Conservation (phyloP, 2,797 vertebrate genomes). For the Cryptoblepharus egeriae region DNA sequence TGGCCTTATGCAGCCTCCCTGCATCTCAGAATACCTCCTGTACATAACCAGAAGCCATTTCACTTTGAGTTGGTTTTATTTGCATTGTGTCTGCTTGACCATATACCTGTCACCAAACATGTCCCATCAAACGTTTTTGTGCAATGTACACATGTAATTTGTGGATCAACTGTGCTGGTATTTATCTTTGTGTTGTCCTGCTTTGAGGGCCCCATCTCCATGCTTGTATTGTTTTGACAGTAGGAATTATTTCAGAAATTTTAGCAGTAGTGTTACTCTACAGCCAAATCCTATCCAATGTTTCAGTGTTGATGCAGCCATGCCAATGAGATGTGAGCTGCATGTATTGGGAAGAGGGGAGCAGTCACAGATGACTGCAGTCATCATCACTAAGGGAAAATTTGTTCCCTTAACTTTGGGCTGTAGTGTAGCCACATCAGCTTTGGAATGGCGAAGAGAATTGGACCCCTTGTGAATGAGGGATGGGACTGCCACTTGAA, state of each 20-base stretch:
- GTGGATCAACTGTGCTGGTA: background rate
- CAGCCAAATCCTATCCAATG: no score
- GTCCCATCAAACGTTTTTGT: background rate
- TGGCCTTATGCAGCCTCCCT: no score
- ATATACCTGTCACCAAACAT: background rate
- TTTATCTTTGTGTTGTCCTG: background rate
- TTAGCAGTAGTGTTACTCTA: background rate
- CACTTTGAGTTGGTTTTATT: background rate
- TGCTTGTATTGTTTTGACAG: background rate
- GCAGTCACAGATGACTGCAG: no score
- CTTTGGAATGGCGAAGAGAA: no score
- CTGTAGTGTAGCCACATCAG: no score
- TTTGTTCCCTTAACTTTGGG: no score
- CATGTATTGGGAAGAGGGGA: no score
- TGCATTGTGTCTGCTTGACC: background rate
- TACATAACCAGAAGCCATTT: background rate
- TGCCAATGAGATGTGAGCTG: no score
- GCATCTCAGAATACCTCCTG: no score
- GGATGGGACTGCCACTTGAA: slow-evolving; percentile 44
- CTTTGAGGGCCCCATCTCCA: background rate
- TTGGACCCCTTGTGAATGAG: slow-evolving; percentile 14
- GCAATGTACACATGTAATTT: background rate
- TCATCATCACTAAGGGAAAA: no score
- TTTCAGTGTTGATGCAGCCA: no score
- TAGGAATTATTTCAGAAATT: background rate